Conservation (phyloP, 2,888 invertebrate genomes). For the Choristoneura rosaceana region DNA sequence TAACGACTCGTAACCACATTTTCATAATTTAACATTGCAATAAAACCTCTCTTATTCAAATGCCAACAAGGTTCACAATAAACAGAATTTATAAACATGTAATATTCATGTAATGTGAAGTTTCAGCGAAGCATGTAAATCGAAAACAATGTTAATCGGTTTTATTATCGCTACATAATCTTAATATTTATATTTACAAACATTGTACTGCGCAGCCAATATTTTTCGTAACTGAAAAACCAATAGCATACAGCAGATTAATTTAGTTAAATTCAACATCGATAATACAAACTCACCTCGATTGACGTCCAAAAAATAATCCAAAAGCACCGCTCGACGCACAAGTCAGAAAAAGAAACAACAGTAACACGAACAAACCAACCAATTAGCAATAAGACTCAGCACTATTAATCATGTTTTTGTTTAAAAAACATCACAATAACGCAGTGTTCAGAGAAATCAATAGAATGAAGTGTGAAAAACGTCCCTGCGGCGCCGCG, state of each 20-base stretch:
- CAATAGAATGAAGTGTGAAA: conserved; percentile 60
- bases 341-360: conserved; percentile 55
- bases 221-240: background rate
- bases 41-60: background rate
- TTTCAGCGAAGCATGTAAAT: conserved; percentile 32
- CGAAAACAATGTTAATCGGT: conserved; percentile 16
- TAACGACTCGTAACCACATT: conserved; percentile 3
- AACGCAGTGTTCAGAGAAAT: conserved; percentile 52
- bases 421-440: conserved; percentile 44
- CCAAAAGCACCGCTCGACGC: conserved; percentile 45
- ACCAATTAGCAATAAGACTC: conserved; percentile 42
- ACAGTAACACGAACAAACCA: conserved; percentile 58
- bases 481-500: conserved; percentile 52
- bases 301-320: conserved; percentile 55
- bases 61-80: conserved; percentile 12
- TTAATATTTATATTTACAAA: background rate
- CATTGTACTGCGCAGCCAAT: background rate
- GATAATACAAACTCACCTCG: conserved; percentile 51
- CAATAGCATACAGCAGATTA: background rate
- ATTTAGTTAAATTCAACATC: conserved; percentile 20
- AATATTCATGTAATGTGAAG: conserved; percentile 21
- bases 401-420: conserved; percentile 64
- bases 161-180: background rate
- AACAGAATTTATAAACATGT: background rate
- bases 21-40: background rate